Evolutionary conservation across 2,113 vertebrate genomes (phyloP).

Genomic region (Diadophis punctatus): DNA sequence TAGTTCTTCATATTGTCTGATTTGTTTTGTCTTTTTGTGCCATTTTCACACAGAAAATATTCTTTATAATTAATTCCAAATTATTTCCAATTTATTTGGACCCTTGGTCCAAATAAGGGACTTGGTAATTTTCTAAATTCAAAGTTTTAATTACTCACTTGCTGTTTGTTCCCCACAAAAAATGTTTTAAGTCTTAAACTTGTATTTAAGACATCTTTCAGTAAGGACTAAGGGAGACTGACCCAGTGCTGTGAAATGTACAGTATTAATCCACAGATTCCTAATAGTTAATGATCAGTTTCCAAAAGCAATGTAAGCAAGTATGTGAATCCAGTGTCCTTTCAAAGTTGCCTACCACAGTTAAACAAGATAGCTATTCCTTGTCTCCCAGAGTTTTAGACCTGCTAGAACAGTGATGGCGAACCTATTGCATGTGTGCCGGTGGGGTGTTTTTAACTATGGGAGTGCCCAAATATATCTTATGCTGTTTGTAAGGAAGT

Average conservation of each 20-base stretch:
- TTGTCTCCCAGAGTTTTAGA: not conserved
- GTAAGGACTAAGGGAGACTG: not conserved
- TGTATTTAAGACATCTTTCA: not conserved
- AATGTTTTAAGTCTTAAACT: not conserved
- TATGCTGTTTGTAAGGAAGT: not conserved
- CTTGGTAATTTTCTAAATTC: not conserved
- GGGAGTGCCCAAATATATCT: not conserved
- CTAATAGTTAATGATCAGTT: not conserved
- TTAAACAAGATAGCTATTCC: not conserved
- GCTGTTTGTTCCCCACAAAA: not conserved
- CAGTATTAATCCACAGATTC: not conserved
- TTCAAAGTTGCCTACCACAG: not conserved
- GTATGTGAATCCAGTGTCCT: not conserved
- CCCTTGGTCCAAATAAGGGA: not conserved
- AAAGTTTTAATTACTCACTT: not conserved
- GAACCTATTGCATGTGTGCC: too few species aligned
- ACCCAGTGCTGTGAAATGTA: not conserved
- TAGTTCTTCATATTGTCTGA: not conserved
- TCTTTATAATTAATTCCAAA: not conserved
- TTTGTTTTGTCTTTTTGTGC: not conserved
- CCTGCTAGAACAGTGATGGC: too few species aligned
- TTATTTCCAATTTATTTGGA: not conserved
- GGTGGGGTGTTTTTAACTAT: not conserved
- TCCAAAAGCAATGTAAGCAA: not conserved
- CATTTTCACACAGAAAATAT: not conserved